Percentiles rank a stretch among this genome's conserved stretches.
Evolutionary conservation across 2,888 invertebrate species (phyloP).

Genomic region (Scrobipalpa costella): DNA sequence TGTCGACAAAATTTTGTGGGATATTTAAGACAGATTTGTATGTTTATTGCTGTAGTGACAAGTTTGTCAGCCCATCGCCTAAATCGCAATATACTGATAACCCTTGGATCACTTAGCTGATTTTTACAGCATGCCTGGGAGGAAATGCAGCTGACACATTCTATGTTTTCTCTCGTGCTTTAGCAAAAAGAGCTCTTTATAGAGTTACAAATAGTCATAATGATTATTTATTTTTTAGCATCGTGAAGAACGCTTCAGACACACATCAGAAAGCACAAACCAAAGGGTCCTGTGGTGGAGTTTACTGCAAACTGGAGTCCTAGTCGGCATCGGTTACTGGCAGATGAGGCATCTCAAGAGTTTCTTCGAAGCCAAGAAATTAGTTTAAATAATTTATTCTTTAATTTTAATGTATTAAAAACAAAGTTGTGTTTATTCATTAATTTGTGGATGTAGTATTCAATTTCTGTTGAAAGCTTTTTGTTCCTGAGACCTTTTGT

Average conservation of each 20-base stretch:
- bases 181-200: background rate
- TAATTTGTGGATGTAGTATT: background rate
- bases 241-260: slow-evolving; percentile 98
- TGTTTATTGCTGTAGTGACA: too few species aligned
- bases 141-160: too few species aligned
- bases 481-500: slow-evolving; percentile 45
- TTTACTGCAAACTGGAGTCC: slow-evolving; percentile 92
- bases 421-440: slow-evolving; percentile 11
- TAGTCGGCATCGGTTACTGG: slow-evolving; percentile 97
- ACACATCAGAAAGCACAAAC: slow-evolving; percentile 99
- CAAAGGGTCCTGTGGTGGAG: slow-evolving; percentile 98
- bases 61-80: too few species aligned
- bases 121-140: too few species aligned
- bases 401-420: slow-evolving; percentile 3
- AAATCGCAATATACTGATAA: too few species aligned
- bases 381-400: slow-evolving; percentile 83
- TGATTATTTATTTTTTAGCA: slow-evolving; percentile 82
- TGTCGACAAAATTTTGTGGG: too few species aligned
- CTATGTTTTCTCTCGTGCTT: too few species aligned
- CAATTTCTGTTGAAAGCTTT: slow-evolving; percentile 19
- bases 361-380: slow-evolving; percentile 99
- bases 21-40: too few species aligned
- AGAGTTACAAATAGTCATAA: background rate
- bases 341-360: slow-evolving; percentile 99
- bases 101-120: too few species aligned